phyloP scores from a whole-genome alignment of 2,888 invertebrate genomes.

The Drosophila mettleri region DNA sequence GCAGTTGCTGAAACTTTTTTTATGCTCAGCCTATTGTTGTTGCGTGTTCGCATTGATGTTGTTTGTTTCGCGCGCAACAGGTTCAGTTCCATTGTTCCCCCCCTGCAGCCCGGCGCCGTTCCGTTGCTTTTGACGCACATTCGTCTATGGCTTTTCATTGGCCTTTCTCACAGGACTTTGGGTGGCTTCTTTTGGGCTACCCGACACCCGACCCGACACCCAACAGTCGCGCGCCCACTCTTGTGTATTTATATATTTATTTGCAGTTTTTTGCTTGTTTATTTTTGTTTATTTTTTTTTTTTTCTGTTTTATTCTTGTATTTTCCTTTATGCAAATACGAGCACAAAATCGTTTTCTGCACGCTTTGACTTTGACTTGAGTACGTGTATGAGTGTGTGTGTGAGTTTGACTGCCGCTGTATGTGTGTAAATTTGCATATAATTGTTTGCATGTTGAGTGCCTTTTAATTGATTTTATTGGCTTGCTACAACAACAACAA shows the following conservation, averaged over 20 bases:
- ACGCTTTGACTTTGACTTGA: slow-evolving; percentile 68
- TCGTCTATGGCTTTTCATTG: slow-evolving; percentile 36
- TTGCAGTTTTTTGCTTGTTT: slow-evolving; percentile 49
- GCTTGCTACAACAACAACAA: slow-evolving; percentile 51
- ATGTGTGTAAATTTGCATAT: slow-evolving; percentile 75
- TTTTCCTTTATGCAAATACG: slow-evolving; percentile 64
- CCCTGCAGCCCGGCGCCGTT: slow-evolving; percentile 9
- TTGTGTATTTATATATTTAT: slow-evolving; percentile 61
- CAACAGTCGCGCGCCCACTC: slow-evolving; percentile 4
- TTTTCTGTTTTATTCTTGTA: slow-evolving; percentile 9
- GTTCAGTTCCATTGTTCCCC: slow-evolving; percentile 44
- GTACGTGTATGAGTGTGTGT: slow-evolving; percentile 8
- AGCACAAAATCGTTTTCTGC: slow-evolving; percentile 63
- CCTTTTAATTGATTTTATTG: slow-evolving; percentile 80
- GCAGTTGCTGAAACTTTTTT: slow-evolving; percentile 51
- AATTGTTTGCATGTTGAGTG: slow-evolving; percentile 82
- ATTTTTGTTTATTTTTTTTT: slow-evolving; percentile 14
- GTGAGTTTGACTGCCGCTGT: slow-evolving; percentile 37
- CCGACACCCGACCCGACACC: neutral
- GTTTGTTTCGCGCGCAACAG: slow-evolving; percentile 73
- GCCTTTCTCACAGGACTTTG: slow-evolving; percentile 36
- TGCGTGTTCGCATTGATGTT: slow-evolving; percentile 40
- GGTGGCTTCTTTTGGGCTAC: slow-evolving; percentile 27
- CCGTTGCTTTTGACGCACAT: slow-evolving; percentile 43
- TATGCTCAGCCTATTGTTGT: slow-evolving; percentile 43